Evolutionary conservation across 2,888 invertebrate species (phyloP), one percentile per base, ranked within the genome.

Genomic region (Timema cristinae): DNA sequence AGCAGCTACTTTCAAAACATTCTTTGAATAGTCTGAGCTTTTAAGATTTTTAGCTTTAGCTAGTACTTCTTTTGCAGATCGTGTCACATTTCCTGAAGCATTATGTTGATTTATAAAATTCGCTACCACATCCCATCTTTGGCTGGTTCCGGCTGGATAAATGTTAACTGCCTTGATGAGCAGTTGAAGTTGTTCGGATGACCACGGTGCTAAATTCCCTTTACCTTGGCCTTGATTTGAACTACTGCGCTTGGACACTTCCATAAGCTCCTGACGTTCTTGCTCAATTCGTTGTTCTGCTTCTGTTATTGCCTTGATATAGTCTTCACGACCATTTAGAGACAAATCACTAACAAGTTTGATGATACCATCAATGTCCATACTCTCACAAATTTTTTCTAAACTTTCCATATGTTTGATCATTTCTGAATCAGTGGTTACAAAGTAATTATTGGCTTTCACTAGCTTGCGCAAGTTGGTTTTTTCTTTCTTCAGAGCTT

Each of bases 121-220:
- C 0, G 98, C 94, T 6, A 99, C 95, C 0, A 97, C 95, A 67
- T 97, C 95, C 94, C 94, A 93, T 61, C 96, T 87, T 80, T 95
- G 93, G 79, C 91, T 92, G 0, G 98, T 99, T 15, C 96, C 99
- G 7, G 98, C 97, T 0, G 99, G 99, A 81, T 98, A 99, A 6
- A 98, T 83, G 83, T 98, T 98, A 0, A 98, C 97, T 32, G 97
- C 97, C 83, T 99, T 99, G 70, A 98, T 96, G 5, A 99, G 86
- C 66, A 95, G 84, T 79, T 95, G 94, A 32, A 95, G 86, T 81
- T 96, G 94, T 73, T 92, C 93, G 69, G 89, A 89, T 13, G 87
- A 87, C 99, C 99, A 99, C 72, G 86, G 87, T 11, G 87, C 85
- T 0, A 86, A 84, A 5, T 83, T 82, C 77, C 76, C 79, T 32